Conservation (phyloP, 1,140 invertebrate species). For the Patella vulgata region DNA sequence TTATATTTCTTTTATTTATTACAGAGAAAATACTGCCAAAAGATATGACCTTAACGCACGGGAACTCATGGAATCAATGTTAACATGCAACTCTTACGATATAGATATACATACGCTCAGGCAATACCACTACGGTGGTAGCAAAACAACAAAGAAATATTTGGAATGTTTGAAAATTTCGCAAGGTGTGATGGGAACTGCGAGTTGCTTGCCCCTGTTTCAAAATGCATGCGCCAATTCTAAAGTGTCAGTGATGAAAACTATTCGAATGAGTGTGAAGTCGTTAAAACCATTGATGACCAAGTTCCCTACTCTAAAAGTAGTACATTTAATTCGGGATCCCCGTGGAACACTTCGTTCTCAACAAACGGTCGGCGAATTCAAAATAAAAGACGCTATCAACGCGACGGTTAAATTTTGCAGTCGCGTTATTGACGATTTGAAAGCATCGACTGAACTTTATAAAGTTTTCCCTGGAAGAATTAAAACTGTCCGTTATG, state of each 20-base stretch:
- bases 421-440: conserved; percentile 8
- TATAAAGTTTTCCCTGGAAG: conserved; percentile 7
- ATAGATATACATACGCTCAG: conserved; percentile 9
- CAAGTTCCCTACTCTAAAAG: conserved; percentile 14
- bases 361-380: not conserved
- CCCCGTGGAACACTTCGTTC: conserved; percentile 25
- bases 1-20: not conserved
- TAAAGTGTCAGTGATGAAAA: conserved; percentile 14
- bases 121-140: conserved; percentile 8
- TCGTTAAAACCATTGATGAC: conserved; percentile 7
- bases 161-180: not conserved
- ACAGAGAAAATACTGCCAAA: not conserved
- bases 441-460: not conserved
- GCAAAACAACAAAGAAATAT: not conserved
- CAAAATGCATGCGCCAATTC: conserved; percentile 8
- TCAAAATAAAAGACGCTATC: not conserved
- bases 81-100: conserved; percentile 5
- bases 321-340: conserved; percentile 34
- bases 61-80: conserved; percentile 1
- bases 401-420: conserved; percentile 8
- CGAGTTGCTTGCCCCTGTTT: conserved; percentile 1
- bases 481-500: conserved; percentile 24
- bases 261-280: conserved; percentile 22
- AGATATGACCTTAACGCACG: not conserved
- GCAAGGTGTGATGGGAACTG: not conserved